Conservation (phyloP, 37 sponge, comb jelly and placozoan species). For the Eunapius fragilis region DNA sequence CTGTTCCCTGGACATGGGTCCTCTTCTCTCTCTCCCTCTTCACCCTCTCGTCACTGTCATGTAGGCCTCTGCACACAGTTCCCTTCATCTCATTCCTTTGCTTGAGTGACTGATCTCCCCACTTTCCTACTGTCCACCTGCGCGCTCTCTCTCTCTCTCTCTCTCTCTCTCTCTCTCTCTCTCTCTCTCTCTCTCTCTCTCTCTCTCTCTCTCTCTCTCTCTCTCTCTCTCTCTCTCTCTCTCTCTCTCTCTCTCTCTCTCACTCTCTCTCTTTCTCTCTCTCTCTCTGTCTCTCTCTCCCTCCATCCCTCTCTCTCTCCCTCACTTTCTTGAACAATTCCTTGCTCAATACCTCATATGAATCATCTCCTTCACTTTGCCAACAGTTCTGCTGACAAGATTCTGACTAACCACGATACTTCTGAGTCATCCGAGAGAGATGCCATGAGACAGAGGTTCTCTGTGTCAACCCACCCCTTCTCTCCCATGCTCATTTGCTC, state of each 20-base stretch:
- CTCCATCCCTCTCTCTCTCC: background rate
- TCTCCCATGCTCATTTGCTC: conserved; percentile 63
- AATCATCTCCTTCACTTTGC: background rate
- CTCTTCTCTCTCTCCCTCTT: conserved; percentile 45
- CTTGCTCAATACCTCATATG: no score
- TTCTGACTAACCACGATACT: conserved; percentile 36
- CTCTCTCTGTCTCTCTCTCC: background rate
- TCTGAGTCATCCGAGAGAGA: conserved; percentile 65
- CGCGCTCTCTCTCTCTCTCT: background rate
- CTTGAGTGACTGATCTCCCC: no score
- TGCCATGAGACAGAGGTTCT: conserved; percentile 61
- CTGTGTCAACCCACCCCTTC: conserved; percentile 65
- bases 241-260: background rate
- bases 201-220: background rate
- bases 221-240: background rate
- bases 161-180: background rate
- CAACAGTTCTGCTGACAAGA: background rate
- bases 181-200: background rate
- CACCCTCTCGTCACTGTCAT: conserved; percentile 66
- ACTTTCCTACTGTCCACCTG: background rate
- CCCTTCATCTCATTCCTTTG: no score
- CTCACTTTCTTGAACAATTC: background rate
- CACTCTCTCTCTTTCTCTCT: background rate
- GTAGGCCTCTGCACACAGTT: conserved; percentile 36
- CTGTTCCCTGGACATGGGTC: conserved; percentile 67